A percentile compares a stretch with the other conserved stretches of the same genome.
These are phyloP conservation scores for Drosophila ambigua DNA, from an alignment of 1,140 invertebrate genomes.

Conservation along the genomic window DNA sequence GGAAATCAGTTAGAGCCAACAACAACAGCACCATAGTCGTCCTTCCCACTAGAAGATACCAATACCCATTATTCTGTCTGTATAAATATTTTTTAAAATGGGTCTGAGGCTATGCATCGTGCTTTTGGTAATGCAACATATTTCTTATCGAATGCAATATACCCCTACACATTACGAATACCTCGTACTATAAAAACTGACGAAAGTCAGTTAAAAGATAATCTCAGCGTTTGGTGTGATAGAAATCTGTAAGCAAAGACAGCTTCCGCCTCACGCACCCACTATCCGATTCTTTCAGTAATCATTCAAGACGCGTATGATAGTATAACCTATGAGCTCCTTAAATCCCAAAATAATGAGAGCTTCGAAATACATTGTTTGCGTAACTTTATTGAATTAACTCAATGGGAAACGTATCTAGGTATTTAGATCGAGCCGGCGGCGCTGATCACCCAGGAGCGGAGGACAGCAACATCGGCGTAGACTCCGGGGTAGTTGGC, in stretches of 20 bases:
- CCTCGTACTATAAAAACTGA: too few species aligned
- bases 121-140: too few species aligned
- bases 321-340: too few species aligned
- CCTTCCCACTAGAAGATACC: too few species aligned
- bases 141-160: too few species aligned
- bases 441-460: conserved; percentile 51
- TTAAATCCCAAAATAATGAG: neutral
- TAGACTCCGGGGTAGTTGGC: conserved; percentile 86
- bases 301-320: neutral
- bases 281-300: neutral
- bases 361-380: neutral
- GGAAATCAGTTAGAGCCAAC: conserved; percentile 3
- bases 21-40: too few species aligned
- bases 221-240: neutral
- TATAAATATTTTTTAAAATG: too few species aligned
- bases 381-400: conserved; percentile 8
- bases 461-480: conserved; percentile 83
- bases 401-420: too few species aligned
- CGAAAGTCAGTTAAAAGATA: conserved; percentile 8
- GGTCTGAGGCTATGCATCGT: too few species aligned
- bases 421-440: conserved; percentile 36
- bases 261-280: neutral
- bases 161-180: too few species aligned
- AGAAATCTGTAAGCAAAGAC: neutral
- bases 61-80: too few species aligned